phyloP scores from a whole-genome alignment of 35 echinoderm and acorn worm species.

The Patiria miniata region DNA sequence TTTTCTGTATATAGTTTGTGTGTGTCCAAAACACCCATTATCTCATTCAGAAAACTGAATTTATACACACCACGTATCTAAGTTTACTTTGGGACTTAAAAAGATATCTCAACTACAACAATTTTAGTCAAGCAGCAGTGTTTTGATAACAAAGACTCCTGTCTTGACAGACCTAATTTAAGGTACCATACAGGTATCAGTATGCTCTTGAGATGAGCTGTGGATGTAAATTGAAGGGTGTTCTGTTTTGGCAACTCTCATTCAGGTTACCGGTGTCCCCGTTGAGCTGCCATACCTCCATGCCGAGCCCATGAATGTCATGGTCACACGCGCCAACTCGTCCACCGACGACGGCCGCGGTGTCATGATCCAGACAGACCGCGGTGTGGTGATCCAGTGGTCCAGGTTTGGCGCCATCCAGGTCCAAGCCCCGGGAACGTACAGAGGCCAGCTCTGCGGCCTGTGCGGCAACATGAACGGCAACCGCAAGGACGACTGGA shows the following conservation, averaged over 20 bases:
- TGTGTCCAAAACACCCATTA: too few relatives aligned
- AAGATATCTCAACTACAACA: too few relatives aligned
- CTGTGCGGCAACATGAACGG: conserved; percentile 72
- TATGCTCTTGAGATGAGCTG: too few relatives aligned
- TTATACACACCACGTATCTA: too few relatives aligned
- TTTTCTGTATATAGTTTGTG: too few relatives aligned
- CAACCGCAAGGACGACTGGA: conserved; percentile 42
- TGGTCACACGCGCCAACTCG: neutral
- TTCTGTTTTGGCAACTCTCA: too few relatives aligned
- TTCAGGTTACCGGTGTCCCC: conserved; percentile 32
- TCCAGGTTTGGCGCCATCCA: conserved; percentile 12
- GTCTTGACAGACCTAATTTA: too few relatives aligned
- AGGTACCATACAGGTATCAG: too few relatives aligned
- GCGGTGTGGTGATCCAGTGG: conserved; percentile 58
- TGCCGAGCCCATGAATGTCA: conserved; percentile 35
- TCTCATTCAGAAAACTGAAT: too few relatives aligned
- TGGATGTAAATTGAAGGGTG: too few relatives aligned
- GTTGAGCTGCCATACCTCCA: conserved; percentile 59
- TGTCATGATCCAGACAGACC: conserved; percentile 36
- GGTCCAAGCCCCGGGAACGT: conserved; percentile 16
- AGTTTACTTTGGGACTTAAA: too few relatives aligned
- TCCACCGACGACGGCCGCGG: neutral
- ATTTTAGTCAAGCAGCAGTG: too few relatives aligned
- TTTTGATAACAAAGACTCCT: neutral
- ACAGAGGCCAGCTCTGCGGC: conserved; percentile 8